Evolutionary conservation across 2,888 invertebrate genomes (phyloP), one percentile per base, ranked within the genome.

Genomic region (Drosophila acutilabella): DNA sequence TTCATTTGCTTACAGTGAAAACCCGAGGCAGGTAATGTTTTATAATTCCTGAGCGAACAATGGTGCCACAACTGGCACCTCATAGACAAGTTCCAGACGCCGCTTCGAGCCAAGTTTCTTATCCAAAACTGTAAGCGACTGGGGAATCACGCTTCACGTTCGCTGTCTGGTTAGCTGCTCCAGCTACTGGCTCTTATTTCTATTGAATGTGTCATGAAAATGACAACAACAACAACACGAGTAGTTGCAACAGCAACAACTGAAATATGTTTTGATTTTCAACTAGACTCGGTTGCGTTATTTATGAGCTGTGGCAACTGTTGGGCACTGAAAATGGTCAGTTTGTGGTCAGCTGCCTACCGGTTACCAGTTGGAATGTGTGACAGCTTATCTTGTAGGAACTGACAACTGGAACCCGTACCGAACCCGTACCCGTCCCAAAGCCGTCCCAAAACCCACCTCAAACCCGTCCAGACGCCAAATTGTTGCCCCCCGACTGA

Each of bases 331-430:
- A 16, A 57, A 38, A 20, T 58, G 64, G 77, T 67, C 73, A 69
- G 66, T 62, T 38, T 58, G 64, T 68, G 40, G 13, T 66, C 30
- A 8, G 36, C 13, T 36, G 59, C 64, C 60, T 62, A 80, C 80
- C 68, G 65, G 71, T 74, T 66, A 47, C 53, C 71, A 62, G 66
- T 52, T 83, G 83, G 83, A 84, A 84, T 83, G 85, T 89, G 87
- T 91, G 91, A 91, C 91, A 90, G 91, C 91, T 91, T 91, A 91
- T 90, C 90, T 88, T 86, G 91, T 76, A 77, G 71, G 73, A 81
- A 90, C 88, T 90, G 89, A 90, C 90, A 89, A 89, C 89, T 83
- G 84, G 71, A 83, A 73, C 81, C 81, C 86, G 68, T 59, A 16
- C 45, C 74, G 5, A 33, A 44, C 23, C 56, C 47, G 57, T 66